A percentile compares a stretch with the other conserved stretches of the same genome.
Evolutionary conservation across 2,113 vertebrate species (phyloP).

Genomic region (Pelecanus crispus): DNA sequence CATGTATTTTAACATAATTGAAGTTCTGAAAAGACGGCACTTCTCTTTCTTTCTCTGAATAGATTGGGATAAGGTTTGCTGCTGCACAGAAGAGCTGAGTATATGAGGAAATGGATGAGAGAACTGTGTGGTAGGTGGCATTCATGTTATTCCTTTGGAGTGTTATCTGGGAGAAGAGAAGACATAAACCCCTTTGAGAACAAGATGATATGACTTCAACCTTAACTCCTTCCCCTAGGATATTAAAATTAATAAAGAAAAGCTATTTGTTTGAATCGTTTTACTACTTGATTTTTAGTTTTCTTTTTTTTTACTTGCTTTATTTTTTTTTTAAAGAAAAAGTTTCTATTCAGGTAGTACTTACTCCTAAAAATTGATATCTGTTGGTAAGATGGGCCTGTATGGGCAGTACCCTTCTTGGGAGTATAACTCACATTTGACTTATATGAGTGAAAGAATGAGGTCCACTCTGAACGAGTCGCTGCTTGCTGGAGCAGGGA

Average conservation of each 20-base stretch:
- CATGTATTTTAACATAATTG: not conserved
- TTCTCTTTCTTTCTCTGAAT: not conserved
- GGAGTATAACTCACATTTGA: not conserved
- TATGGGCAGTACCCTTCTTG: not conserved
- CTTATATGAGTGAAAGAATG: not conserved
- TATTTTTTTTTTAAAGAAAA: not conserved
- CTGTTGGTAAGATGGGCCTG: not conserved
- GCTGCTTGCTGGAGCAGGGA: not conserved
- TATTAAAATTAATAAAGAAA: not conserved
- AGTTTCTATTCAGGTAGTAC: not conserved
- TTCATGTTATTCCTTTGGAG: not conserved
- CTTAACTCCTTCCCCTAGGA: not conserved
- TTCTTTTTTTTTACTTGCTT: not conserved
- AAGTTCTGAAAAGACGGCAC: not conserved
- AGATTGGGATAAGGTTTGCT: not conserved
- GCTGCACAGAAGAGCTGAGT: not conserved
- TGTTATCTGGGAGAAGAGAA: not conserved
- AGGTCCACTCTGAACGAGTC: not conserved
- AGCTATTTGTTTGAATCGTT: not conserved
- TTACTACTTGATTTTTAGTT: not conserved
- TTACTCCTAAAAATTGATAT: not conserved
- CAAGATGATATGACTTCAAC: not conserved
- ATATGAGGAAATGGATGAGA: not conserved
- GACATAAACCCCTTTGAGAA: not conserved
- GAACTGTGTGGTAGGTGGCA: not conserved